Conservation (phyloP, 2,888 invertebrate species). For the Eucera pruinosa region DNA sequence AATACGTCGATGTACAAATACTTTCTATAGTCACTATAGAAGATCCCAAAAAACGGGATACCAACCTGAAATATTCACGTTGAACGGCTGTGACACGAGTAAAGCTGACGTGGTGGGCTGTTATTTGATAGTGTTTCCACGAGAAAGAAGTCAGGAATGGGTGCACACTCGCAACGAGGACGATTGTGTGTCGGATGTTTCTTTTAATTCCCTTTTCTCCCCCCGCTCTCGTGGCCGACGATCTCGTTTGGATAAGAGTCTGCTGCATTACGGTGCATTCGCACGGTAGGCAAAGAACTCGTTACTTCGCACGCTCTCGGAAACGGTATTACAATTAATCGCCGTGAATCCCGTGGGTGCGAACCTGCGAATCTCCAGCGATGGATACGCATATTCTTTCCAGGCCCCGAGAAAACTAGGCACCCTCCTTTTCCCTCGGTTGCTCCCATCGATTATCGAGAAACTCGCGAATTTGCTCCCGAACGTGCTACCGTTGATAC, state of each 20-base stretch:
- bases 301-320: constrained; percentile 71
- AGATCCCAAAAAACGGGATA: too few species aligned
- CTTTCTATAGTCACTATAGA: too few species aligned
- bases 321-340: constrained; percentile 70
- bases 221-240: constrained; percentile 55
- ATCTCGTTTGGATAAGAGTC: constrained; percentile 66
- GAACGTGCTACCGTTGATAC: constrained; percentile 11
- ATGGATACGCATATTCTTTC: constrained; percentile 2
- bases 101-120: neutral
- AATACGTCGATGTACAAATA: too few species aligned
- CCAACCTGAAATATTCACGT: too few species aligned
- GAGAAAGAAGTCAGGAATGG: constrained; percentile 30
- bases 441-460: constrained; percentile 57
- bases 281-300: constrained; percentile 71
- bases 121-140: neutral
- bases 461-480: constrained; percentile 36
- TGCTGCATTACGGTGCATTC: constrained; percentile 66
- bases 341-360: constrained; percentile 51
- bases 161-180: constrained; percentile 31
- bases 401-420: neutral
- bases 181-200: constrained; percentile 61
- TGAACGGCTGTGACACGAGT: too few species aligned
- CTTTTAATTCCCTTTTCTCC: constrained; percentile 60
- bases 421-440: constrained; percentile 3
- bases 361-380: constrained; percentile 40